Evolutionary conservation across 2,888 invertebrate species (phyloP).

Genomic region (Mesorhabditis spiculigera): DNA sequence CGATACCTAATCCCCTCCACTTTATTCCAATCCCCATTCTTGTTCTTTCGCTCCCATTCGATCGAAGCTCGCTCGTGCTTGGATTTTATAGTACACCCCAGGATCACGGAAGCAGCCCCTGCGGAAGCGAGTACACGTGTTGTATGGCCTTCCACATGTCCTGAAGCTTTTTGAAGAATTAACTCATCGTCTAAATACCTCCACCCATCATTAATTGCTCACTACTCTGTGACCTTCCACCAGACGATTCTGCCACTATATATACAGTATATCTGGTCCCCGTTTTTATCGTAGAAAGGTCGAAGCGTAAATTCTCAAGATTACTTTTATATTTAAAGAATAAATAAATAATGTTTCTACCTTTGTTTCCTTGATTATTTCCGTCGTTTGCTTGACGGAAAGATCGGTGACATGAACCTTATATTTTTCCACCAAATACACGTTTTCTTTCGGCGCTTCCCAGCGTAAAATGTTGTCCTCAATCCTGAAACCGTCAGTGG

Average conservation of each 20-base stretch:
- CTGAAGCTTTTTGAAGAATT: neutral
- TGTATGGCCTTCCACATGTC: neutral
- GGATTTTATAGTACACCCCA: neutral
- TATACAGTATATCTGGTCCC: neutral
- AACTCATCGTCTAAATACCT: no score
- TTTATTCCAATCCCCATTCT: neutral
- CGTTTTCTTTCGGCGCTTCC: neutral
- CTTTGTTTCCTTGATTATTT: neutral
- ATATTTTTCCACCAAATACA: neutral
- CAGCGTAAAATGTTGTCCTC: neutral
- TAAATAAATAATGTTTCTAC: neutral
- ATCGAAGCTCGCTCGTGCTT: neutral
- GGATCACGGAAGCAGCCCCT: neutral
- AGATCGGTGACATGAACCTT: neutral
- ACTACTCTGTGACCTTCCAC: constrained; percentile 4
- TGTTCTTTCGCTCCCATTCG: neutral
- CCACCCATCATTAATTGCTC: neutral
- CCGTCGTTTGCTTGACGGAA: neutral
- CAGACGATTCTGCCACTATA: neutral
- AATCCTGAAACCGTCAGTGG: neutral
- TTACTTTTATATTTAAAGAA: no score
- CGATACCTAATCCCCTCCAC: neutral
- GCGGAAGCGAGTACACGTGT: neutral
- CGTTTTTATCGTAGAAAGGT: neutral
- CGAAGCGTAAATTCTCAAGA: neutral